These are phyloP conservation scores for Drosophila tanythrix DNA, from an alignment of 2,888 invertebrate genomes.

Conservation along the genomic window DNA sequence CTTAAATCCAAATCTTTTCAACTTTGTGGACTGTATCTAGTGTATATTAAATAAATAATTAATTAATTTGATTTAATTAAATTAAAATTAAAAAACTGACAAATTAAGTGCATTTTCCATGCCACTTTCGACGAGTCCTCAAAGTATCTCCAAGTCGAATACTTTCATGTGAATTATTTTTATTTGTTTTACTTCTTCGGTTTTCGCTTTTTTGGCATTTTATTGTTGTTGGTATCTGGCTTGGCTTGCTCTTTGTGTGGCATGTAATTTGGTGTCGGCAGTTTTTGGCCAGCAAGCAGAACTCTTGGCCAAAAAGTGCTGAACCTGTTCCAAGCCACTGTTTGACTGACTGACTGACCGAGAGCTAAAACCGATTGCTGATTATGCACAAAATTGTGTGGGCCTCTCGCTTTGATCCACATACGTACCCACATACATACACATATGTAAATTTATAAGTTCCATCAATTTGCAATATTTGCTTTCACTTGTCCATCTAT, in stretches of 20 bases:
- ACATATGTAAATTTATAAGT: neutral
- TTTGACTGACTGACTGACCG: slow-evolving; percentile 63
- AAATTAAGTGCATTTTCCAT: accelerated
- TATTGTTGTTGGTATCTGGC: slow-evolving; percentile 18
- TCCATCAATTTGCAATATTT: neutral
- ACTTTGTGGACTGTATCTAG: neutral
- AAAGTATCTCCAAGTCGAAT: slow-evolving; percentile 2
- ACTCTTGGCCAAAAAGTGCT: slow-evolving; percentile 28
- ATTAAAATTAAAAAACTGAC: neutral
- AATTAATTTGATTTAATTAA: too few relatives aligned
- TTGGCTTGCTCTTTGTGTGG: slow-evolving; percentile 16
- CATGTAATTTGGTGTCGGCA: slow-evolving; percentile 27
- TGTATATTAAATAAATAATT: neutral
- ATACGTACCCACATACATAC: neutral
- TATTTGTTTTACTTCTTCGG: slow-evolving; percentile 30
- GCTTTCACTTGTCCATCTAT: slow-evolving; percentile 4
- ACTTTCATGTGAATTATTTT: neutral
- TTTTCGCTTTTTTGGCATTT: slow-evolving; percentile 65
- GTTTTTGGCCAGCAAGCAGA: slow-evolving; percentile 15
- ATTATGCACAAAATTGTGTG: slow-evolving; percentile 26
- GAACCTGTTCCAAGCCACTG: slow-evolving; percentile 33
- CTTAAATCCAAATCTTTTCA: neutral
- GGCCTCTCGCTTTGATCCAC: neutral
- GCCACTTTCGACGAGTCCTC: too few relatives aligned
- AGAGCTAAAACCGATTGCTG: slow-evolving; percentile 33